Evolutionary conservation across 2,888 invertebrate species (phyloP).

Genomic region (Catotricha subobsoleta): DNA sequence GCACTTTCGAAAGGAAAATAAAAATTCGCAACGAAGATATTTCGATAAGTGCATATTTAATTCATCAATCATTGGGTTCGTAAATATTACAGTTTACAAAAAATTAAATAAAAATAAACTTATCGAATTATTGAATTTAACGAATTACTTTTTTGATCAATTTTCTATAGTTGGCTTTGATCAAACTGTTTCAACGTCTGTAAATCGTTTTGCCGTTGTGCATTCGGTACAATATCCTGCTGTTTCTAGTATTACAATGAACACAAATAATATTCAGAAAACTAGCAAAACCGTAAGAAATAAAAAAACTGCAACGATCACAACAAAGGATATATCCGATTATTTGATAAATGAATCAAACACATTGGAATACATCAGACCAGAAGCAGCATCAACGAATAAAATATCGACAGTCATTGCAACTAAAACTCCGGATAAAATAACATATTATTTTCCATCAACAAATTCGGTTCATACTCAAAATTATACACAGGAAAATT

Average conservation of each 20-base stretch:
- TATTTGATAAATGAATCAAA: background rate
- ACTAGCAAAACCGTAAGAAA: background rate
- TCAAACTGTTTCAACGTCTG: background rate
- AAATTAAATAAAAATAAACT: background rate
- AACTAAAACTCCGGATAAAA: too few relatives aligned
- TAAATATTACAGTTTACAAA: background rate
- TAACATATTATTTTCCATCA: too few relatives aligned
- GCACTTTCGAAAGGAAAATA: slow-evolving; percentile 29
- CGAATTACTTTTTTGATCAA: background rate
- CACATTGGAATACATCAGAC: background rate
- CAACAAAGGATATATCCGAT: background rate
- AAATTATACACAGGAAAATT: too few relatives aligned
- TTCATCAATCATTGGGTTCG: slow-evolving; percentile 41
- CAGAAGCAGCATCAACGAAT: background rate
- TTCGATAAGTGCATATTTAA: slow-evolving; percentile 33
- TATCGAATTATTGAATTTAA: background rate
- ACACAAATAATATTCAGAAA: background rate
- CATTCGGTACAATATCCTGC: too few relatives aligned
- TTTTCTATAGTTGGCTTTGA: background rate
- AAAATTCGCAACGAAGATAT: slow-evolving; percentile 22
- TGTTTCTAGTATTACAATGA: background rate
- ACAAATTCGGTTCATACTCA: too few relatives aligned
- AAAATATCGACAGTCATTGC: too few relatives aligned
- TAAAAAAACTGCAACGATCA: background rate
- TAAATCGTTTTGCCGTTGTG: too few relatives aligned